These are phyloP conservation scores for Oreohelix idahoensis DNA, from an alignment of 1,140 invertebrate species.

Conservation along the genomic window DNA sequence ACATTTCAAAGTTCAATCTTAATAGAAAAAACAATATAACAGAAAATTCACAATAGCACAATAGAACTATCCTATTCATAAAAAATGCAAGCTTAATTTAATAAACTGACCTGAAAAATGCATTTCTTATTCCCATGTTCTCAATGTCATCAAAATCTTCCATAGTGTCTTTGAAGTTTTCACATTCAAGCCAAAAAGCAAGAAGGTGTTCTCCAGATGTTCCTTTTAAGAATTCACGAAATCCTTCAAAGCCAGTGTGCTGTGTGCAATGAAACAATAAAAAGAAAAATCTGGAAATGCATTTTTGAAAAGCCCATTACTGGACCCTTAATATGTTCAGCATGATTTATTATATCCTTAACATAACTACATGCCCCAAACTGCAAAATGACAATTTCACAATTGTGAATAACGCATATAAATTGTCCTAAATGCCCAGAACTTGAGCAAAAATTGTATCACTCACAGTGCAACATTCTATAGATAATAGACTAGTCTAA, in stretches of 20 bases:
- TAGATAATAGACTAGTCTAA: too few relatives aligned
- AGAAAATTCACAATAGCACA: conserved; percentile 2
- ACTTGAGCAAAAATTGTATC: too few relatives aligned
- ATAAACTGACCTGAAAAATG: conserved; percentile 65
- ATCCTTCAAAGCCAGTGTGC: conserved; percentile 67
- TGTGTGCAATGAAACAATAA: conserved; percentile 42
- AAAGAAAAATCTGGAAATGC: neutral
- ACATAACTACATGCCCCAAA: too few relatives aligned
- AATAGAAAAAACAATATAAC: too few relatives aligned
- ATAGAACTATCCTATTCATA: neutral
- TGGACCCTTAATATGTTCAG: too few relatives aligned
- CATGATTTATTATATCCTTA: too few relatives aligned
- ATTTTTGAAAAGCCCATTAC: too few relatives aligned
- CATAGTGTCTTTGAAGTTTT: conserved; percentile 71
- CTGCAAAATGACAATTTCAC: too few relatives aligned
- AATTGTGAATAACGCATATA: too few relatives aligned
- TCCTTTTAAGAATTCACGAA: conserved; percentile 65
- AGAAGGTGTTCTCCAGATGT: conserved; percentile 66
- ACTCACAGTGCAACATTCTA: too few relatives aligned
- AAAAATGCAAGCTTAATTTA: neutral
- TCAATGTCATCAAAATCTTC: conserved; percentile 68
- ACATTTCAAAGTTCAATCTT: too few relatives aligned
- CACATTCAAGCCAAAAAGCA: conserved; percentile 73
- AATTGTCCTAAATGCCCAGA: too few relatives aligned
- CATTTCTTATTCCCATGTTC: conserved; percentile 64